phyloP scores from a whole-genome alignment of 2,888 invertebrate species.

The Blastobasis lacticolella region DNA sequence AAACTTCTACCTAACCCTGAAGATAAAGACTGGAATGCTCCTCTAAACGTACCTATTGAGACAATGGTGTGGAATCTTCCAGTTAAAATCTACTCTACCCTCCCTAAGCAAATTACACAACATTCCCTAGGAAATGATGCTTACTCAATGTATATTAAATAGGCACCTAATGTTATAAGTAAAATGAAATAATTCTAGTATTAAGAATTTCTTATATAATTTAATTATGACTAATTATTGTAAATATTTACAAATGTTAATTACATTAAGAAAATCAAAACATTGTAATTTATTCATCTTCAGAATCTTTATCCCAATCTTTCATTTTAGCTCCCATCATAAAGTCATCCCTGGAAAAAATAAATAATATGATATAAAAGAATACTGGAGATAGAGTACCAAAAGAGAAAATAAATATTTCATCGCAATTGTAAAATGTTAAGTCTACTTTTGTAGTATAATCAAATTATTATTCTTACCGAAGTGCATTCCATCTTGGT shows the following conservation, averaged over 20 bases:
- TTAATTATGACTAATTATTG: conserved; percentile 5
- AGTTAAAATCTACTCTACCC: conserved; percentile 93
- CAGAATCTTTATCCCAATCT: conserved; percentile 89
- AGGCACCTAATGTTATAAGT: conserved; percentile 1
- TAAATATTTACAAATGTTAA: conserved; percentile 9
- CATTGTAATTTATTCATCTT: conserved; percentile 47
- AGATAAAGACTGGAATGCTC: conserved; percentile 86
- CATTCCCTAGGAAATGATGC: conserved; percentile 69
- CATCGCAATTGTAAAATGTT: too few relatives aligned
- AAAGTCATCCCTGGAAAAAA: conserved; percentile 84
- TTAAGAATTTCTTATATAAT: neutral
- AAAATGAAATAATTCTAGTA: too few relatives aligned
- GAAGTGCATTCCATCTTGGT: conserved; percentile 77
- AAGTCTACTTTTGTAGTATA: too few relatives aligned
- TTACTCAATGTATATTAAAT: conserved; percentile 53
- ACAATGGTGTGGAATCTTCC: conserved; percentile 99
- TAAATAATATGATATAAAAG: conserved; percentile 49
- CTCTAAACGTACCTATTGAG: conserved; percentile 90
- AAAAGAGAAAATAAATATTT: neutral
- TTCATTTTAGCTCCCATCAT: conserved; percentile 92
- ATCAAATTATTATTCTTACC: conserved; percentile 27
- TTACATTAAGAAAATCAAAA: conserved; percentile 6
- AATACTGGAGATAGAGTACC: neutral
- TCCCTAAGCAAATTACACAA: conserved; percentile 86
- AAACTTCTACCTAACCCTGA: conserved; percentile 74